These are phyloP conservation scores for Bothrops jararaca DNA, from an alignment of 2,113 vertebrate species.

Conservation along the genomic window DNA sequence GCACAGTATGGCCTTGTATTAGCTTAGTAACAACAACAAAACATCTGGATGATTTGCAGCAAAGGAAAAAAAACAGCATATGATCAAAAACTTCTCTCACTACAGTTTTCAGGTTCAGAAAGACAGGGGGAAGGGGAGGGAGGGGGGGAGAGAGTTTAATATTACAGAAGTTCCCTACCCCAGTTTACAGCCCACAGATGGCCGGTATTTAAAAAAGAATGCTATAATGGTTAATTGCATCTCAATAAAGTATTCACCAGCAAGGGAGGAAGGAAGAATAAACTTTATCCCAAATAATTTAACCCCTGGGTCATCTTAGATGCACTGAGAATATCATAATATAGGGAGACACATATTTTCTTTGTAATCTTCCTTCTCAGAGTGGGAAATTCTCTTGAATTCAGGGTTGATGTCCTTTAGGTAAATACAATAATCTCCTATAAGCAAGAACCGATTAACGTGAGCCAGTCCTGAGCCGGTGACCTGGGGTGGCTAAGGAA, in stretches of 20 bases:
- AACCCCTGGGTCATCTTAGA: background rate
- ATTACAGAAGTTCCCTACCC: background rate
- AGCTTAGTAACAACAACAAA: background rate
- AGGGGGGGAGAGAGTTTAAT: background rate
- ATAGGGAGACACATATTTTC: background rate
- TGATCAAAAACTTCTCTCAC: background rate
- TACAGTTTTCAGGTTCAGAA: background rate
- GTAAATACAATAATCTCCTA: background rate
- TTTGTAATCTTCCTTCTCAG: background rate
- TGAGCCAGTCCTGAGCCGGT: background rate
- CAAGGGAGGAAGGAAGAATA: background rate
- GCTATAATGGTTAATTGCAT: background rate
- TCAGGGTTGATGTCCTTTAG: background rate
- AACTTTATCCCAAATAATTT: background rate
- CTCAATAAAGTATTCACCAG: background rate
- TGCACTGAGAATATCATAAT: background rate
- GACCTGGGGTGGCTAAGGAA: background rate
- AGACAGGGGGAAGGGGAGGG: too few relatives aligned
- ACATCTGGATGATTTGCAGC: background rate
- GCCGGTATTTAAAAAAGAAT: background rate
- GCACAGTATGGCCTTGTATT: background rate
- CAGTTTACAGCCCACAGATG: background rate
- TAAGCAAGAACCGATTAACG: background rate
- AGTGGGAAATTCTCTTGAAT: background rate
- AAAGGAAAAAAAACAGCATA: background rate